A percentile compares a stretch with the other conserved stretches of the same genome.
These are phyloP conservation scores for Agriotes lineatus DNA, from an alignment of 2,888 invertebrate species.

Conservation along the genomic window DNA sequence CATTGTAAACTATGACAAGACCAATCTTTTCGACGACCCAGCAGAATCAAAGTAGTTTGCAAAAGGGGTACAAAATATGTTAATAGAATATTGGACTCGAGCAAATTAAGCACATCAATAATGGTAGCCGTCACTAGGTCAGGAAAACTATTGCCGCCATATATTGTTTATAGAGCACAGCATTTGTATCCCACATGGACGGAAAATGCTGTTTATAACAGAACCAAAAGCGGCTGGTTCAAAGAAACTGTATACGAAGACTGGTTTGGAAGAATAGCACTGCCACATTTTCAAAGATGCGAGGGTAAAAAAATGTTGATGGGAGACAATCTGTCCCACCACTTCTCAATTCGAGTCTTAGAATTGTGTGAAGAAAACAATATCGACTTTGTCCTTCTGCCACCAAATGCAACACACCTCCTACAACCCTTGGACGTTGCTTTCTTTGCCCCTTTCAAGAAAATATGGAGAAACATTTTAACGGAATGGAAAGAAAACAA, in stretches of 20 bases:
- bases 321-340: no score
- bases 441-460: no score
- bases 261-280: no score
- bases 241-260: neutral
- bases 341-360: no score
- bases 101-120: conserved; percentile 15
- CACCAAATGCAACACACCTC: no score
- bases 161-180: neutral
- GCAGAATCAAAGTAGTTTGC: conserved; percentile 1
- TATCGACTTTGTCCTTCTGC: no score
- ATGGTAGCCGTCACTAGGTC: no score
- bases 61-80: no score
- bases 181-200: neutral
- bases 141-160: neutral
- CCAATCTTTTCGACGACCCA: neutral
- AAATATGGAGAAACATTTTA: no score
- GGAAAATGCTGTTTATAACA: neutral
- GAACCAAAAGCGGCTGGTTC: neutral
- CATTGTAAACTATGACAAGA: neutral
- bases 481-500: neutral
- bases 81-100: no score
- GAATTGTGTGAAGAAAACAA: no score
- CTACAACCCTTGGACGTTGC: no score
- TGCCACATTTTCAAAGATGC: neutral
- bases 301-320: neutral